Evolutionary conservation across 2,113 vertebrate species (phyloP).

Genomic region (Protobothrops mucrosquamatus): DNA sequence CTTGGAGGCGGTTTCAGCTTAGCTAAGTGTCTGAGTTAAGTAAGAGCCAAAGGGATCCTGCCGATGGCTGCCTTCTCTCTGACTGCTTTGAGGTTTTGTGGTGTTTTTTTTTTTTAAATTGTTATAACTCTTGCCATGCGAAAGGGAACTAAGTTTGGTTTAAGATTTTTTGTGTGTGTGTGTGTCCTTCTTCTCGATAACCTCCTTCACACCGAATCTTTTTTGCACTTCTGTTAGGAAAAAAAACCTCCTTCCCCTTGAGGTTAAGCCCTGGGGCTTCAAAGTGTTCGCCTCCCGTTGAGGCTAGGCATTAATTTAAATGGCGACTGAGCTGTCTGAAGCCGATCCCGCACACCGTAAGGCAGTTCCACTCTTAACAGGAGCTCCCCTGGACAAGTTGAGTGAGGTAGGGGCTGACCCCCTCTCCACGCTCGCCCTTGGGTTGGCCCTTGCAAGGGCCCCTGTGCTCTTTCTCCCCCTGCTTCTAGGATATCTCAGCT

Average conservation of each 20-base stretch:
- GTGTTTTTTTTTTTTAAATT: constrained; percentile 3
- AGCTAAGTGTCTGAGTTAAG: neutral
- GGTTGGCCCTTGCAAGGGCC: constrained; percentile 65
- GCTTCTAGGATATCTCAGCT: constrained; percentile 44
- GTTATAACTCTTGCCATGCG: constrained; percentile 39
- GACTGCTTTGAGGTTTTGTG: constrained; percentile 42
- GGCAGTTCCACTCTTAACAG: constrained; percentile 77
- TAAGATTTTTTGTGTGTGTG: constrained; percentile 20
- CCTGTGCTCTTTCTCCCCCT: constrained; percentile 49
- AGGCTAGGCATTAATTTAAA: constrained; percentile 77
- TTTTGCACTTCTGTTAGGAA: constrained; percentile 79
- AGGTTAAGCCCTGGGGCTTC: constrained; percentile 77
- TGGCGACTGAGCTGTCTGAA: constrained; percentile 78
- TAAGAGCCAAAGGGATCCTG: neutral
- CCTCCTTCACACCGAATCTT: constrained; percentile 74
- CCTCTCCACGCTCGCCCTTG: constrained; percentile 72
- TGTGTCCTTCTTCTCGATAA: constrained; percentile 53
- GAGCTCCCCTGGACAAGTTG: constrained; percentile 80
- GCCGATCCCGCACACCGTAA: constrained; percentile 79
- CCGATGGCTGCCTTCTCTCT: neutral
- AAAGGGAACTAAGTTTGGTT: constrained; percentile 49
- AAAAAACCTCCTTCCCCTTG: constrained; percentile 69
- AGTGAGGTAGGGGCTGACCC: constrained; percentile 79
- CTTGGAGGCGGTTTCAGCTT: neutral
- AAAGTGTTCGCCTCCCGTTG: constrained; percentile 71